A percentile compares a stretch with the other conserved stretches of the same genome.
phyloP scores from a whole-genome alignment of 2,797 vertebrate genomes.

The Sebastes paucispinis region DNA sequence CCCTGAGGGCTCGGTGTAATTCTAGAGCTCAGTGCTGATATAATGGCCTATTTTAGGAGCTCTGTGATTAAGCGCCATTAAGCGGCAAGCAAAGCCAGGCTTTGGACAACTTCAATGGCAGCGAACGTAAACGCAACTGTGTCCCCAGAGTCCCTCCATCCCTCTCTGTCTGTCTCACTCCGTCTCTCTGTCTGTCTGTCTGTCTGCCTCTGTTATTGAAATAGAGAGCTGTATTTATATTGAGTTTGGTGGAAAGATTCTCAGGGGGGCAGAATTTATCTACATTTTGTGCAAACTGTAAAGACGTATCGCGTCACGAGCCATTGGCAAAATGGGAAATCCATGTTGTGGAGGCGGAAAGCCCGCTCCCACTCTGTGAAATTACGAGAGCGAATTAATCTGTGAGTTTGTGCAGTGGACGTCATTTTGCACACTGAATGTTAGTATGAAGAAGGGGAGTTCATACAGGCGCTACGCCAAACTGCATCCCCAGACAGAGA shows the following conservation, averaged over 20 bases:
- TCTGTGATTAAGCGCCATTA: slow-evolving; percentile 83
- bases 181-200: slow-evolving; percentile 46
- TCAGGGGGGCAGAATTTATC: slow-evolving; percentile 48
- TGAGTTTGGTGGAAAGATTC: slow-evolving; percentile 48
- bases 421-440: slow-evolving; percentile 10
- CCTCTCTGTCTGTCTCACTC: slow-evolving; percentile 60
- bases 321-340: slow-evolving; percentile 57
- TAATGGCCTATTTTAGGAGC: slow-evolving; percentile 82
- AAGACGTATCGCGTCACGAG: slow-evolving; percentile 37
- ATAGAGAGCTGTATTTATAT: slow-evolving; percentile 65
- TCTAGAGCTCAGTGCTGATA: slow-evolving; percentile 73
- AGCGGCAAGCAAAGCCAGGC: slow-evolving; percentile 68
- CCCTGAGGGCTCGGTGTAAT: slow-evolving; percentile 74
- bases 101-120: slow-evolving; percentile 77
- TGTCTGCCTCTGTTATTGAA: slow-evolving; percentile 58
- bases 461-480: slow-evolving; percentile 15
- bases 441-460: not conserved
- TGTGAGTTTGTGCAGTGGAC: slow-evolving; percentile 8
- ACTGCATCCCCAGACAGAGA: slow-evolving; percentile 52
- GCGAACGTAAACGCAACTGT: slow-evolving; percentile 68
- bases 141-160: slow-evolving; percentile 76
- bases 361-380: slow-evolving; percentile 2
- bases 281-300: slow-evolving; percentile 51
- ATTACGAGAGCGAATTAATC: slow-evolving; percentile 28
- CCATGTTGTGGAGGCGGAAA: slow-evolving; percentile 14